Conservation (phyloP, 2,888 invertebrate species). For the Dendrolimus houi region DNA sequence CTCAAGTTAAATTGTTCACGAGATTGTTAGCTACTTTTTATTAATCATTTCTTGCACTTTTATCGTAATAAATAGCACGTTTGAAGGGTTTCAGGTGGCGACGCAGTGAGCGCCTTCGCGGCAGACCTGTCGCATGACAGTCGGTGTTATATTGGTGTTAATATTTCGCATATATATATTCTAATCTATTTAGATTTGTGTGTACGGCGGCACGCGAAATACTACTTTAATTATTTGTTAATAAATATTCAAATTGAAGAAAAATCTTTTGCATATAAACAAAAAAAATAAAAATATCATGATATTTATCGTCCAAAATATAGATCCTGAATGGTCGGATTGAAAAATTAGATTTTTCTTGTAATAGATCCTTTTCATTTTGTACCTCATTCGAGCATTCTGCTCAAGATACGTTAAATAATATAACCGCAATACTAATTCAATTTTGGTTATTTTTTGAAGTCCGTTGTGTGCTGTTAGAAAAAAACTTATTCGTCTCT, state of each 20-base stretch:
- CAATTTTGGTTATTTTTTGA: too few species aligned
- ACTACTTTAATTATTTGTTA: slow-evolving; percentile 15
- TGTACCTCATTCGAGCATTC: too few species aligned
- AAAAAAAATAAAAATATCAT: too few species aligned
- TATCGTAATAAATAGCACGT: slow-evolving; percentile 14
- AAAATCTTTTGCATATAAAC: background rate
- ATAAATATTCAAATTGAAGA: background rate
- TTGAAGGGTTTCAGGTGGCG: slow-evolving; percentile 50
- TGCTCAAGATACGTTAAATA: too few species aligned
- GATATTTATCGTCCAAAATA: too few species aligned
- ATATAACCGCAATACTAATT: too few species aligned
- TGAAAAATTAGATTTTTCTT: too few species aligned
- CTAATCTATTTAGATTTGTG: slow-evolving; percentile 51
- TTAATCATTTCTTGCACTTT: slow-evolving; percentile 24
- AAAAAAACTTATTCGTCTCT: too few species aligned
- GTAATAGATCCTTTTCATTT: too few species aligned
- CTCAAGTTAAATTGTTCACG: too few species aligned
- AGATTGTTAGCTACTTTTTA: background rate
- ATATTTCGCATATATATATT: slow-evolving; percentile 39
- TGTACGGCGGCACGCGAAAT: slow-evolving; percentile 51
- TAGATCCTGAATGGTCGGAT: too few species aligned
- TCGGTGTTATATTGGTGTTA: slow-evolving; percentile 69
- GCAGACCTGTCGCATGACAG: slow-evolving; percentile 68
- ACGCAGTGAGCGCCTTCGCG: slow-evolving; percentile 55
- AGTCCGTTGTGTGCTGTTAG: too few species aligned